Conservation (phyloP, 1,140 invertebrate species). For the Anoplolepis gracilipes region DNA sequence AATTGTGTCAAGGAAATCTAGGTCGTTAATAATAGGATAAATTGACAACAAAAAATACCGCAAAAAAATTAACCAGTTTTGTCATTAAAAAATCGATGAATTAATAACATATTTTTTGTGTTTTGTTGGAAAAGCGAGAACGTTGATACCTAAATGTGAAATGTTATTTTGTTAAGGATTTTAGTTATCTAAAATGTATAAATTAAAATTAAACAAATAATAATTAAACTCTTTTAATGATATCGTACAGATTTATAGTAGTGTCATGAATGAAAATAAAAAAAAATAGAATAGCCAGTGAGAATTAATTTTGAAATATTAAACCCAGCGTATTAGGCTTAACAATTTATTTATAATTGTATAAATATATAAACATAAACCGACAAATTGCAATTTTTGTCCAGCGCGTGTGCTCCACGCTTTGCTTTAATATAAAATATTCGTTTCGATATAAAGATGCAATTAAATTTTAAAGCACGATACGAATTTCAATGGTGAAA, state of each 20-base stretch:
- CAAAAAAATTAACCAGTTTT: background rate
- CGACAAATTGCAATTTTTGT: background rate
- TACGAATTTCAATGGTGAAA: conserved; percentile 51
- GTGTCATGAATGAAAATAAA: background rate
- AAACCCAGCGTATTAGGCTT: background rate
- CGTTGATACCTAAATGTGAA: no score
- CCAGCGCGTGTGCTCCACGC: background rate
- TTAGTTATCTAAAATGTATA: no score
- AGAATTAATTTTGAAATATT: conserved; percentile 6
- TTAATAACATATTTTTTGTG: background rate
- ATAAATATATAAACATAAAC: background rate
- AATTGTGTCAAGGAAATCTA: background rate
- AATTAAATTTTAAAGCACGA: conserved; percentile 54
- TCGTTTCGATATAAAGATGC: conserved; percentile 41
- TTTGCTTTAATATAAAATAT: conserved; percentile 47
- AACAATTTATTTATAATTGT: conserved; percentile 2
- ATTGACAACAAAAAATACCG: background rate
- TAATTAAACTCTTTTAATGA: background rate
- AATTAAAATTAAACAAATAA: background rate
- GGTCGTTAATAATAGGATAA: background rate
- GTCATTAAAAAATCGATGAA: no score
- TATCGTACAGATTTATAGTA: background rate
- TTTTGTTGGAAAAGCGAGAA: no score
- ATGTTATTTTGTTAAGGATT: background rate
- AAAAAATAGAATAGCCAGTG: background rate